Evolutionary conservation across 2,113 vertebrate species (phyloP).

Genomic region (Antennarius striatus): DNA sequence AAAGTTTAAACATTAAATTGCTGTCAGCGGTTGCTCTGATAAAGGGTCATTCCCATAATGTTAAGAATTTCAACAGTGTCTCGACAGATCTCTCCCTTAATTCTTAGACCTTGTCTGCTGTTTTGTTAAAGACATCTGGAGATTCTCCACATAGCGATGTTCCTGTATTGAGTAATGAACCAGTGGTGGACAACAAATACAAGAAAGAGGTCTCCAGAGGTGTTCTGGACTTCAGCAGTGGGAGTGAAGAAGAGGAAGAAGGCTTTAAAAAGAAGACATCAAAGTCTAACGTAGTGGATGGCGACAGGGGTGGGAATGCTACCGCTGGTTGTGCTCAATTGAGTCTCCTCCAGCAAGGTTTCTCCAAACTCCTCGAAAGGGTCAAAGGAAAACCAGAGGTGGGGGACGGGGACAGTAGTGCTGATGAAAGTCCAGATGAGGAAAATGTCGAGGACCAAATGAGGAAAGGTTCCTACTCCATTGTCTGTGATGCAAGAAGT

Average conservation of each 20-base stretch:
- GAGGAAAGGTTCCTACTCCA: constrained; percentile 15
- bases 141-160: constrained; percentile 1
- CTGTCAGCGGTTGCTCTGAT: constrained; percentile 48
- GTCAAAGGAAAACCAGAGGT: constrained; percentile 34
- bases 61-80: constrained; percentile 10
- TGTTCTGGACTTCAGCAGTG: constrained; percentile 81
- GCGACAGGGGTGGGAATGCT: constrained; percentile 32
- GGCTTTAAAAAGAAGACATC: constrained; percentile 45
- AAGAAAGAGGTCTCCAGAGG: constrained; percentile 30
- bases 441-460: constrained; percentile 37
- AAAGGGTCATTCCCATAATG: constrained; percentile 35
- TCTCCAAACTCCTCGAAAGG: constrained; percentile 84
- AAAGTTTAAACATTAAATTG: constrained; percentile 31
- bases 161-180: background rate
- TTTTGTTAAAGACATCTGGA: constrained; percentile 53
- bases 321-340: constrained; percentile 62
- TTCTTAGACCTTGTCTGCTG: constrained; percentile 1
- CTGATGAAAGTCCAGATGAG: constrained; percentile 43
- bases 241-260: constrained; percentile 85
- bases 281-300: constrained; percentile 47
- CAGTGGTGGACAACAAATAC: constrained; percentile 1
- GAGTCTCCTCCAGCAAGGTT: constrained; percentile 84
- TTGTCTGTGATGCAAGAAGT: constrained; percentile 29
- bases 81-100: too few relatives aligned
- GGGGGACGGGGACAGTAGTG: constrained; percentile 34